A percentile compares a stretch with the other conserved stretches of the same genome.
phyloP scores from a whole-genome alignment of 2,888 invertebrate species.

The Cosmia pyralina region DNA sequence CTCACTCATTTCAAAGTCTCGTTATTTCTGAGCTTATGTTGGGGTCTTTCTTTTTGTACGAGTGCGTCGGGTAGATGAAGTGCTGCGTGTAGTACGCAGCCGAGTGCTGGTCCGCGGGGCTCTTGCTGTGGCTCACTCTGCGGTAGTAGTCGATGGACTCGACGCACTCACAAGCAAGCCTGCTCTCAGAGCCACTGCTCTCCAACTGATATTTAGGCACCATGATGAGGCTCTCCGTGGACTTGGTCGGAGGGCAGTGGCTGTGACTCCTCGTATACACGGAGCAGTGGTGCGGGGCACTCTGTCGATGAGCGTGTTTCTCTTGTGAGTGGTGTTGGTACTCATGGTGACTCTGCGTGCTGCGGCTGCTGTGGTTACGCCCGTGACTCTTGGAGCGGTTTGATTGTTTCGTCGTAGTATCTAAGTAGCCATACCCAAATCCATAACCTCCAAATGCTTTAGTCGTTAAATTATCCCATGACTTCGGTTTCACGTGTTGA shows the following conservation, averaged over 20 bases:
- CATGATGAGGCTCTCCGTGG: slow-evolving; percentile 94
- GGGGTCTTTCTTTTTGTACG: slow-evolving; percentile 88
- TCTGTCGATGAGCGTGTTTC: slow-evolving; percentile 86
- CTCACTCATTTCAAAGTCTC: slow-evolving; percentile 85
- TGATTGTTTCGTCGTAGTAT: slow-evolving; percentile 89
- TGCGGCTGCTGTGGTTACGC: slow-evolving; percentile 91
- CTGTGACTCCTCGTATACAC: slow-evolving; percentile 88
- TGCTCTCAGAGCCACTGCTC: slow-evolving; percentile 91
- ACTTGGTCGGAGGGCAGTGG: slow-evolving; percentile 93
- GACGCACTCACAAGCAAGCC: slow-evolving; percentile 93
- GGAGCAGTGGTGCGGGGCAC: slow-evolving; percentile 84
- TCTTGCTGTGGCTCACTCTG: slow-evolving; percentile 77
- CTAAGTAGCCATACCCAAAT: slow-evolving; percentile 96
- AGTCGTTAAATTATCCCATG: slow-evolving; percentile 97
- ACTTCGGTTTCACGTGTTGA: slow-evolving; percentile 93
- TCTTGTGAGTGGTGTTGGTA: slow-evolving; percentile 83
- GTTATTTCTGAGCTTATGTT: slow-evolving; percentile 93
- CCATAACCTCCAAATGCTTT: slow-evolving; percentile 96
- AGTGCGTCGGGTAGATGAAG: slow-evolving; percentile 87
- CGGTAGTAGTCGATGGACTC: slow-evolving; percentile 86
- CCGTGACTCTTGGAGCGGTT: slow-evolving; percentile 86
- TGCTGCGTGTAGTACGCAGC: slow-evolving; percentile 85
- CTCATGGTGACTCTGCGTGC: slow-evolving; percentile 89
- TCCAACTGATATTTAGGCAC: slow-evolving; percentile 91
- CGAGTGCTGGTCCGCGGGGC: slow-evolving; percentile 79